A percentile compares a stretch with the other conserved stretches of the same genome.
phyloP scores from a whole-genome alignment of 2,888 invertebrate genomes.

The Cerceris ruficornis region DNA sequence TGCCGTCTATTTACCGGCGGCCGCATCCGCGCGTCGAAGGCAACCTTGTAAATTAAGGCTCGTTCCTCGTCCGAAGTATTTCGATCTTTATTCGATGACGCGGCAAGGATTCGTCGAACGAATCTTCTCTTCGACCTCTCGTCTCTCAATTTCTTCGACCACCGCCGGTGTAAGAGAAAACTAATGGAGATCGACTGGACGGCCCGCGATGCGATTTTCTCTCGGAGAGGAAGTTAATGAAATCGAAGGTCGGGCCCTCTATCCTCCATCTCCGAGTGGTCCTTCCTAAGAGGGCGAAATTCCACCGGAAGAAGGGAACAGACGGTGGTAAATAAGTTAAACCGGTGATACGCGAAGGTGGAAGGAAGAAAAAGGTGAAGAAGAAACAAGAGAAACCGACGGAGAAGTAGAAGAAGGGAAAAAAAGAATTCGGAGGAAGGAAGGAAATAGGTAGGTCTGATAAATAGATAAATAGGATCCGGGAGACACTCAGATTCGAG shows the following conservation, averaged over 20 bases:
- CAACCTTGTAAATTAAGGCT: slow-evolving; percentile 29
- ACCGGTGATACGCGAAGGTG: not conserved
- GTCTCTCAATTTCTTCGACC: slow-evolving; percentile 12
- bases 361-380: not conserved
- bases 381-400: not conserved
- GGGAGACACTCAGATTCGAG: slow-evolving; percentile 53
- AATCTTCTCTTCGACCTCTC: slow-evolving; percentile 9
- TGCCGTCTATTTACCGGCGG: not conserved
- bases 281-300: not conserved
- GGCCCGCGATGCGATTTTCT: slow-evolving; percentile 45
- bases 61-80: slow-evolving; percentile 10
- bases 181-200: slow-evolving; percentile 52
- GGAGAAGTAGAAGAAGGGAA: slow-evolving; percentile 8
- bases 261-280: not conserved
- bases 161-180: slow-evolving; percentile 12
- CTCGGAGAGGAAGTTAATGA: slow-evolving; percentile 38
- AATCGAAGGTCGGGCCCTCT: slow-evolving; percentile 25
- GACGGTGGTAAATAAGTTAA: not conserved
- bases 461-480: slow-evolving; percentile 70
- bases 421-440: slow-evolving; percentile 18
- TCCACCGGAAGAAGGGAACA: not conserved
- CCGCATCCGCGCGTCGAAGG: not conserved
- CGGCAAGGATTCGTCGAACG: slow-evolving; percentile 37
- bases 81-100: slow-evolving; percentile 57
- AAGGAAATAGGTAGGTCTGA: slow-evolving; percentile 48